Evolutionary conservation across 37 sponge, comb jelly and placozoan species (phyloP), one percentile per base, ranked within the genome.

Genomic region (Chondrosia reniformis): DNA sequence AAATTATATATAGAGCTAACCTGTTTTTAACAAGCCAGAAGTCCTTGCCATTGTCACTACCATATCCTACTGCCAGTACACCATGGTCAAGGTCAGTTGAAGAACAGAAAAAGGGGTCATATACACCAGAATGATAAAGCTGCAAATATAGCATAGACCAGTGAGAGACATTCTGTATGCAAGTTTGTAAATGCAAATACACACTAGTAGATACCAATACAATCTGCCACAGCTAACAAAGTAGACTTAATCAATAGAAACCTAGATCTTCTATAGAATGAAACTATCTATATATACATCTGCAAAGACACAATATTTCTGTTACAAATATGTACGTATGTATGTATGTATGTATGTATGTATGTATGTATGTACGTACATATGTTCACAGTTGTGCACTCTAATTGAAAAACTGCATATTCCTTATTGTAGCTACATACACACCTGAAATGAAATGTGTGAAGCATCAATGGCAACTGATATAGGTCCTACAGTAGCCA

Each of bases 21-120:
- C 74, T 81, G 88, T 96, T 96, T 87, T 96, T 96, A 55, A 96
- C 96, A 15, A 96, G 63, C 82, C 78, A 96, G 76, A 87, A 92
- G 33, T 84, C 83, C 46, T 69, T 41, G 0, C 86, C 87, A 0
- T 75, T 84, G 8, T 76, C 30, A 0, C 63, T 76, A 9, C 96
- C 96, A 61, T 96, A 96, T 22, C 96, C 96, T 3, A 92, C 88
- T 10, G 81, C 92, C 83, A 96, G 76, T 13, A 96, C 96, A 52
- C 89, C 97, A 72, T 96, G 94, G 74, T 96, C 97, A 45, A 96
- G 83, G n/a, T 76, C n/a, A 24, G 81, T 88, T 4, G 58, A 10
- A 43, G 91, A 89, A 80, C 97, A 96, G 17, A 33, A 54, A 0
- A 77, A 78, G 72, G 88, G 89, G 54, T 88, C 33, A 77, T 96